A percentile compares a stretch with the other conserved stretches of the same genome.
Conservation (phyloP, 2,113 vertebrate species). For the Bufo gargarizans region DNA sequence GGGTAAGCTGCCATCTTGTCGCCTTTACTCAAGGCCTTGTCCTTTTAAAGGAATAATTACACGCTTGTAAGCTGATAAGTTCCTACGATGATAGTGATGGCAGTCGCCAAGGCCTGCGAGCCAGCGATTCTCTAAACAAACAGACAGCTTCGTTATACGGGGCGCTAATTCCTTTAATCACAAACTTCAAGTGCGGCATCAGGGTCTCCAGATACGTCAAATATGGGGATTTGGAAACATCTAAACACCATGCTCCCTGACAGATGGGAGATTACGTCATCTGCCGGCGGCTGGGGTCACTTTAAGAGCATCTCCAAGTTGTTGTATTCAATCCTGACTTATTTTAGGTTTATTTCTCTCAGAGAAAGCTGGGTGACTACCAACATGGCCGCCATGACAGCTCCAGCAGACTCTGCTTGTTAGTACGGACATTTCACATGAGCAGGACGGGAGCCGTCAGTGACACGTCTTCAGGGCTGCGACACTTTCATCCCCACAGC, state of each 20-base stretch:
- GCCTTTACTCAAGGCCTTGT: neutral
- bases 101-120: neutral
- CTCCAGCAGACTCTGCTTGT: too few species aligned
- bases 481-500: neutral
- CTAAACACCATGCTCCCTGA: neutral
- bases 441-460: neutral
- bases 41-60: slow-evolving; percentile 46
- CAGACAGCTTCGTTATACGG: slow-evolving; percentile 18
- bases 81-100: neutral
- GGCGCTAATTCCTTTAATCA: slow-evolving; percentile 43
- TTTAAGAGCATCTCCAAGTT: neutral
- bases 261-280: neutral
- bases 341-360: neutral
- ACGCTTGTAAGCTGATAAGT: neutral
- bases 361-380: neutral
- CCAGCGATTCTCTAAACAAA: slow-evolving; percentile 35
- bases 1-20: slow-evolving; percentile 23
- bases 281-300: neutral
- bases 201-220: slow-evolving; percentile 26
- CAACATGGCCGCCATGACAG: neutral
- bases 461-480: neutral
- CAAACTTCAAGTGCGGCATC: slow-evolving; percentile 30
- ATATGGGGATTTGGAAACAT: slow-evolving; percentile 43
- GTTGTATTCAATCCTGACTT: neutral
- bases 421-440: too few species aligned